These are phyloP conservation scores for Pempheris klunzingeri DNA, from an alignment of 2,797 vertebrate genomes.

Conservation along the genomic window DNA sequence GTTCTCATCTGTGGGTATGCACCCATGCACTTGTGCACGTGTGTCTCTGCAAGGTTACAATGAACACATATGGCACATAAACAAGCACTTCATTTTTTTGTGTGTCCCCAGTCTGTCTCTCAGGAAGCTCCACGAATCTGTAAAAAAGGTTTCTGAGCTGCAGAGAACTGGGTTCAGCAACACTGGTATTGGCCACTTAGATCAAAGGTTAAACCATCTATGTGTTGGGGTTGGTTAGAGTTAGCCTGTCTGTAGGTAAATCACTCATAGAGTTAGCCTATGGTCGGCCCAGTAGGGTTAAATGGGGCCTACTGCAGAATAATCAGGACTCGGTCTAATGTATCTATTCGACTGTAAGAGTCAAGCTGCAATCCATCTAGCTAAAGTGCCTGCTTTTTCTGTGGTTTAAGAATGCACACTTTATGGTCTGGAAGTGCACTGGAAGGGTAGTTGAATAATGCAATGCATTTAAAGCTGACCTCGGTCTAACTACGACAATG, in stretches of 20 bases:
- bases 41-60: conserved; percentile 33
- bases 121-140: conserved; percentile 81
- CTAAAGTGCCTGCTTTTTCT: conserved; percentile 67
- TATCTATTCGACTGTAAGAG: conserved; percentile 44
- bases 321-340: conserved; percentile 42
- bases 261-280: conserved; percentile 59
- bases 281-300: conserved; percentile 42
- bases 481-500: conserved; percentile 61
- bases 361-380: conserved; percentile 55
- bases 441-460: conserved; percentile 69
- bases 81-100: conserved; percentile 32
- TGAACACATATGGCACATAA: conserved; percentile 42
- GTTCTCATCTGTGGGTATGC: conserved; percentile 23
- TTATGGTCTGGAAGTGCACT: conserved; percentile 71
- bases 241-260: conserved; percentile 66
- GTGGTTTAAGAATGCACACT: conserved; percentile 66
- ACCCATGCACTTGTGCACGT: conserved; percentile 35
- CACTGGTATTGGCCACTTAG: conserved; percentile 71
- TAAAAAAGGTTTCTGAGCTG: conserved; percentile 81
- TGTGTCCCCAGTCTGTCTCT: conserved; percentile 76
- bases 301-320: conserved; percentile 69
- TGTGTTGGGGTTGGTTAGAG: conserved; percentile 59
- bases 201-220: conserved; percentile 63
- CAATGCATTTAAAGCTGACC: conserved; percentile 67
- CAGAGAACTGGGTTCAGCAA: conserved; percentile 87